Evolutionary conservation across 2,113 vertebrate species (phyloP).

Genomic region (Crotophaga sulcirostris): DNA sequence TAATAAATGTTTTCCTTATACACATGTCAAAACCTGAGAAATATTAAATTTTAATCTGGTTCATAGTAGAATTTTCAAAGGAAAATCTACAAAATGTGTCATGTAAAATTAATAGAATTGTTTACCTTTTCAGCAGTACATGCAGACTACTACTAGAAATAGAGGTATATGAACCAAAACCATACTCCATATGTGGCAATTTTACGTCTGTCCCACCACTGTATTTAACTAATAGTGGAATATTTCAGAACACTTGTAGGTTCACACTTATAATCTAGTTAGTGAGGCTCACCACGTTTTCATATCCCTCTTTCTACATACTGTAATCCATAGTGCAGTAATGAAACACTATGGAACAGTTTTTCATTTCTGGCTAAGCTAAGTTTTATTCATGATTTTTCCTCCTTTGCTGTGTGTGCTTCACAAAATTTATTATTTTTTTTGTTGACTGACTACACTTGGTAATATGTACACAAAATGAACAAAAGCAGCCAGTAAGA

Average conservation of each 20-base stretch:
- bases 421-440: not conserved
- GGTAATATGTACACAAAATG: not conserved
- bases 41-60: not conserved
- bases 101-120: not conserved
- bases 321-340: not conserved
- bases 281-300: not conserved
- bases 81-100: not conserved
- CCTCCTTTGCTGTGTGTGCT: not conserved
- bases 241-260: not conserved
- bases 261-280: not conserved
- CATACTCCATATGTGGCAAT: not conserved
- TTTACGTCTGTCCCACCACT: not conserved
- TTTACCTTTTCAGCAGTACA: not conserved
- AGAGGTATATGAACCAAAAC: not conserved
- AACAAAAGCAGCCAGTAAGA: not conserved
- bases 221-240: not conserved
- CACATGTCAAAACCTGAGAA: not conserved
- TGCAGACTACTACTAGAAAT: not conserved
- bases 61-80: not conserved
- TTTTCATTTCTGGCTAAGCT: not conserved
- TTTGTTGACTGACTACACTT: not conserved
- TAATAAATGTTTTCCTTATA: not conserved
- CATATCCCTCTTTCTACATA: not conserved
- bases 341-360: accelerated
- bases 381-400: not conserved